Base-by-base conservation (phyloP, 2,888 invertebrate genomes). In the Cynaeus angustus region DNA sequence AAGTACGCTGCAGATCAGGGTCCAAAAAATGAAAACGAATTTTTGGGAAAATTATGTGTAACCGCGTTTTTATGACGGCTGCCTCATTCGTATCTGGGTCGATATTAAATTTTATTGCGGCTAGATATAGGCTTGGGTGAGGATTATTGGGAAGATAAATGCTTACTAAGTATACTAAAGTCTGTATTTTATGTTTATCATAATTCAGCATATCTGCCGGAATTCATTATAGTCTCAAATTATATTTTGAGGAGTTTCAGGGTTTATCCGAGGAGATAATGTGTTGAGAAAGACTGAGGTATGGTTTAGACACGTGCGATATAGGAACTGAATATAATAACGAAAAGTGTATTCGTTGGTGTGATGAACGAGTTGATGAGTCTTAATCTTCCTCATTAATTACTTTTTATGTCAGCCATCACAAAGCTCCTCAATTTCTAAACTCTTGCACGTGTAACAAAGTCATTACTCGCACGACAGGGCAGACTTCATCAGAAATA, bases 401-500 rank as follows among this genome's bases (percentile, higher is more conserved):
- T 53, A 53, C 30, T 9, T 37, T 33, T 53, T 13, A 0, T 28
- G 53, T 6, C 53, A 50, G 26, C 28, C 3, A 26, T 16, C 28
- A 50, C 50, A 50, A 55, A 30, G 28, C 13, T 26, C 13, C 43
- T 58, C 58, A 43, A 26, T 16, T 58, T 58, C 16, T 7, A 58
- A 43, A 58, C 33, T 33, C 13, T 43, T 43, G 33, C 59, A 59
- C 46, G 59, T 59, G 59, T 14, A 59, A 59, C 46, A 59, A 46
- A 46, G 46, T 59, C 46, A 59, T 59, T 59, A 46, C 52, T 52
- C 38, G 37, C 21, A 26, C 55, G 55, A 61, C 68, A 71, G 61
- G 72, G 72, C 72, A 68, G 72, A 74, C 72, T 74, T 75, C 72
- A 75, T 75, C 72, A 73, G 75, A 75, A 75, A 74, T 75, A 74